Base-by-base conservation (phyloP, 2,888 invertebrate species). In the Agrochola lychnidis region DNA sequence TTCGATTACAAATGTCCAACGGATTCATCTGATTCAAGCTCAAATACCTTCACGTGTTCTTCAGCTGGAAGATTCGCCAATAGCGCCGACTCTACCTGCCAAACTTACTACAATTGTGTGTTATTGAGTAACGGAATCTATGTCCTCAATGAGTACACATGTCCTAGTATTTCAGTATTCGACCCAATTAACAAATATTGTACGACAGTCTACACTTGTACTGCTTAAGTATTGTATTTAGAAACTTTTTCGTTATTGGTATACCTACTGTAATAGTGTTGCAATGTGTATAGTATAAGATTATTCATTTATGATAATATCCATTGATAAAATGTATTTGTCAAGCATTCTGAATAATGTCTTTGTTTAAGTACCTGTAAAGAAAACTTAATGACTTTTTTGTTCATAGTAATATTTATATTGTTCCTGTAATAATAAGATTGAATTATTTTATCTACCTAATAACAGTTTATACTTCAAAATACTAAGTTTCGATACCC, bases 151-250 rank as follows among this genome's bases (percentile, higher is more conserved):
- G 76, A 83, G 45, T 92, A 90, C 68, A 90, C 86, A 7, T 93
- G 93, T 70, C 91, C 92, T 0, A 82, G 85, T 53, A 86, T 87
- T 36, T 91, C 93, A 9, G 79, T 90, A 19, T 94, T 94, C 81
- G 90, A 92, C 81, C 93, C 93, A 2, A 78, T 67, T 5, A 81
- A 86, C 9, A 80, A 87, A 64, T 71, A 87, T 62, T 94, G 94
- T 84, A 93, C 93, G 36, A 82, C 89, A 3, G 81, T 40, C 45
- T 94, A 93, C 64, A 72, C 62, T n/a, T 88, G 88, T 75, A 2
- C 12, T 16, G 67, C 62, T 59, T 81, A 71, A 73, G 30, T 45
- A 40, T 51, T 14, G n/a, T 19, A 22, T 36, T 22, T 51, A 9
- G 7, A 19, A 45, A 45, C 56, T 36, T 40, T 25, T n/a, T 42